These are phyloP conservation scores for Enteromius thamalakanensis DNA, from an alignment of 2,797 vertebrate genomes.

Conservation along the genomic window DNA sequence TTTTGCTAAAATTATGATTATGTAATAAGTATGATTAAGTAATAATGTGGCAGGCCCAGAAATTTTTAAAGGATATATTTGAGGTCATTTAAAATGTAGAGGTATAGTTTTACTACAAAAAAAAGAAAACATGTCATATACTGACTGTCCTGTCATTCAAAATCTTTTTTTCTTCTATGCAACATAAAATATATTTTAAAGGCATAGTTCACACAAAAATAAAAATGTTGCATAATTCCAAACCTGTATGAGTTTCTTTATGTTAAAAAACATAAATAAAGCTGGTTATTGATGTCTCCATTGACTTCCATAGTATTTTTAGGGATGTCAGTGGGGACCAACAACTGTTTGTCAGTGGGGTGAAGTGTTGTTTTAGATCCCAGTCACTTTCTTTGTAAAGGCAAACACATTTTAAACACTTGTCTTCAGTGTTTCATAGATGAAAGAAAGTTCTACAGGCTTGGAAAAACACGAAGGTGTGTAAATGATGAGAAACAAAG, in stretches of 20 bases:
- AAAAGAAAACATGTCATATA: background rate
- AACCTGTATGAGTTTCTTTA: no score
- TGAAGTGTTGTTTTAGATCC: background rate
- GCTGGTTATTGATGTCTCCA: no score
- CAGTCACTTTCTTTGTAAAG: background rate
- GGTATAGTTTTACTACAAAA: background rate
- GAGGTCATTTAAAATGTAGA: background rate
- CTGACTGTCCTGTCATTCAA: background rate
- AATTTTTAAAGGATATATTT: background rate
- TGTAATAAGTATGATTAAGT: background rate
- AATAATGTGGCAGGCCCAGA: background rate
- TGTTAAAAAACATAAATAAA: background rate
- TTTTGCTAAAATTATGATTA: background rate
- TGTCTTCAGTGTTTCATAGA: background rate
- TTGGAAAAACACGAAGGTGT: background rate
- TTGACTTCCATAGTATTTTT: no score
- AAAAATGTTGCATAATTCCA: no score
- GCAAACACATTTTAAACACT: background rate
- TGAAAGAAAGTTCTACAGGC: background rate
- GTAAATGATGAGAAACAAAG: background rate
- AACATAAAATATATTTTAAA: background rate
- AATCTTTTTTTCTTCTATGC: background rate
- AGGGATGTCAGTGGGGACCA: no score
- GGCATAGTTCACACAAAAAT: no score
- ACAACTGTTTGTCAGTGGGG: background rate